Base-by-base conservation (phyloP, 37 sponge, comb jelly and placozoan genomes). In the Mnemiopsis leidyi region DNA sequence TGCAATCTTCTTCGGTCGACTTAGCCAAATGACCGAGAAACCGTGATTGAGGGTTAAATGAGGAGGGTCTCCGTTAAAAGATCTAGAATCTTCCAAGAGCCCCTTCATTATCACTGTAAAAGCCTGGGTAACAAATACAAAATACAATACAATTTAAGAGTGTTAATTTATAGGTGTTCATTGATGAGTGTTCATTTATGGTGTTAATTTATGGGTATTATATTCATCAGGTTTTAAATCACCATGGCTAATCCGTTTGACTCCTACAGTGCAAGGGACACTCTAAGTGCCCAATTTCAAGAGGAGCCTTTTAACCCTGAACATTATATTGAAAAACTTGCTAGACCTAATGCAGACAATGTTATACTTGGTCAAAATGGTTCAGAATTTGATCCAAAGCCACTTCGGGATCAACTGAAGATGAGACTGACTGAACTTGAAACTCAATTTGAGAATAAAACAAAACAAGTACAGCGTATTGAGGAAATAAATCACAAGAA, bases 351-450 rank as follows among this genome's bases (percentile, higher is more conserved):
- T 39, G 25, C 61, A 32, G 90, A 85, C 90, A 85, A 85, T 40
- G 90, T 85, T 2, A 85, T 85, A 23, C 48, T 85, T 36, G 90
- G 90, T 40, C 90, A 85, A 85, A 85, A 85, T 85, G 90, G 90
- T 3, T 85, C 90, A 40, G 90, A 85, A 2, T 85, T 85, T 85
- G 90, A 85, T 40, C 90, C 90, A 85, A 40, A 85, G 30, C 90
- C 90, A 23, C 61, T 85, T 1, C 40, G 90, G n/a, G 61, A 85
- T 40, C 40, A 85, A 40, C 23, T 85, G 90, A 85, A 40, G 36
- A 20, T 38, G n/a, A 85, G 36, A 25, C 90, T 85, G 21, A 26
- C 39, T 39, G 90, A 85, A 33, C 90, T 85, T 85, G 90, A 85
- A 40, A 38, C 61, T n/a, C 90, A 85, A 61, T 85, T 85, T 40